These are phyloP conservation scores for Drosophila kambysellisi DNA, from an alignment of 2,888 invertebrate species.

Conservation along the genomic window DNA sequence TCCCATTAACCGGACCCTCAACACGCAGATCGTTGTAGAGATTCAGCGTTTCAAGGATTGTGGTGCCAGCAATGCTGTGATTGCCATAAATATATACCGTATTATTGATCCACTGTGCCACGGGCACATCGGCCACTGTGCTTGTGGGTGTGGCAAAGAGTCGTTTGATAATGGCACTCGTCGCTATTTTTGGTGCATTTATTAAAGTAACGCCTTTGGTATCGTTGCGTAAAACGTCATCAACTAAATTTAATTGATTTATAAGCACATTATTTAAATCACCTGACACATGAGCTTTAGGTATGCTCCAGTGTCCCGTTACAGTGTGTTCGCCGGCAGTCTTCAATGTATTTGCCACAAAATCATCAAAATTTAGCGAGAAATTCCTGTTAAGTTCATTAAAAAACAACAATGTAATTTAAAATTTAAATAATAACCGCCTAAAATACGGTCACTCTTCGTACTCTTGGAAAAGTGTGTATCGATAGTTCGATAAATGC, in stretches of 20 bases:
- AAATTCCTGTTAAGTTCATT: slow-evolving; percentile 54
- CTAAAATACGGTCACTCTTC: neutral
- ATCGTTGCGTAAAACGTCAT: slow-evolving; percentile 86
- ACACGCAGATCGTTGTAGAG: slow-evolving; percentile 80
- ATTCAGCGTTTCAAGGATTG: slow-evolving; percentile 78
- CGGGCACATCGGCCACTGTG: slow-evolving; percentile 85
- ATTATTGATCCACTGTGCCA: slow-evolving; percentile 85
- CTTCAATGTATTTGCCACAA: slow-evolving; percentile 84
- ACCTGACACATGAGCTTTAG: slow-evolving; percentile 69
- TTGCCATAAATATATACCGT: slow-evolving; percentile 84
- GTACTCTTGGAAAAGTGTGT: neutral
- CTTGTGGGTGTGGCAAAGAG: slow-evolving; percentile 80
- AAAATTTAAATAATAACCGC: neutral
- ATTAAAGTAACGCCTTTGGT: slow-evolving; percentile 84
- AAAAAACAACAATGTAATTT: neutral
- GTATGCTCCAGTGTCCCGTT: slow-evolving; percentile 79
- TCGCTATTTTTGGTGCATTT: slow-evolving; percentile 40
- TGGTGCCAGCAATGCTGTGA: slow-evolving; percentile 85
- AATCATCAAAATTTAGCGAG: slow-evolving; percentile 83
- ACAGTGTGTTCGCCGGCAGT: slow-evolving; percentile 85
- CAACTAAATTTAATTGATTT: slow-evolving; percentile 86
- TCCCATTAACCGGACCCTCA: slow-evolving; percentile 82
- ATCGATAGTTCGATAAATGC: slow-evolving; percentile 24
- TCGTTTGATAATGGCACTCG: slow-evolving; percentile 82
- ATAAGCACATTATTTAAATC: slow-evolving; percentile 83